Evolutionary conservation across 2,888 invertebrate species (phyloP), one percentile per base, ranked within the genome.

Genomic region (Masnerella sp.): DNA sequence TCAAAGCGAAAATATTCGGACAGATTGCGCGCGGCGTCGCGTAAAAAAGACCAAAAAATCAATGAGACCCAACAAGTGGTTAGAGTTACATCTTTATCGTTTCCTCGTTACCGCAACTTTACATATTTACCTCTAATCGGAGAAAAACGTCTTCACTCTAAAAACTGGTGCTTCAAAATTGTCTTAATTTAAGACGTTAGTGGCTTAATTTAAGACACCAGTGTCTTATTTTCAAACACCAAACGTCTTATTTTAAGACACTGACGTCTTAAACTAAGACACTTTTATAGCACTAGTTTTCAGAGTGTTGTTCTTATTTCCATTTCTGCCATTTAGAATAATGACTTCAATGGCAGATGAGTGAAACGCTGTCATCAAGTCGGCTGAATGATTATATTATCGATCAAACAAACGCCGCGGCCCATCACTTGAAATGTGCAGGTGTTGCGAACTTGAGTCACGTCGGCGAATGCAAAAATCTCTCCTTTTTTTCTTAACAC

Each of bases 1-100:
- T 45, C 36, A 42, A 49, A 49, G 22, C 20, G 17, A 30, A 58
- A 43, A 51, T 36, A 18, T 45, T 34, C 42, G 1, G 25, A 5
- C 17, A 5, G 42, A 8, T 45, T 40, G 20, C 28, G 43, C 36
- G 76, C 73, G 65, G 58, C 28, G 30, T 30, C 49, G 40, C 12
- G 9, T 51, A 51, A 75, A 64, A 75, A 40, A 68, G 64, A 14
- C 52, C 70, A 64, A 51, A 78, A 76, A 78, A 77, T 76, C 75
- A 54, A 76, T 75, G 76, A 43, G 58, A 74, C 73, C 67, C 78
- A 78, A 77, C 78, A 77, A 78, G 78, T 78, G 76, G 78, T 77
- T 77, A 76, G 67, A 61, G 47, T 65, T 54, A 59, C 65, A 62
- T 64, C 64, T 64, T 59, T 54, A 45, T 12, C 42, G 42, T 8